Base-by-base conservation (phyloP, 2,888 invertebrate genomes). In the Merodon equestris region DNA sequence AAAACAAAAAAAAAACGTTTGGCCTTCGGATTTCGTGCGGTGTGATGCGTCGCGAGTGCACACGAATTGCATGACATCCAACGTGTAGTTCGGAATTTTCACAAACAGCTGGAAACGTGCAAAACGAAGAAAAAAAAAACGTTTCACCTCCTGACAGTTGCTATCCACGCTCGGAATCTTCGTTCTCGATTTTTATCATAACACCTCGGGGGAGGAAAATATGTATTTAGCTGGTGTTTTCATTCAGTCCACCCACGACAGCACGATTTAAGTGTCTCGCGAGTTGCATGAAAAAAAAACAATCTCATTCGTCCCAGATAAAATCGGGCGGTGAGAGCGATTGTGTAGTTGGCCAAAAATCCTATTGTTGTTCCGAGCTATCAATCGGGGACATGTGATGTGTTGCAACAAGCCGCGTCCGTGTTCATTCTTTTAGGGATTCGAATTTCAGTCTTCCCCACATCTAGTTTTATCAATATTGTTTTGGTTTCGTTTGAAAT, bases 61-160 rank as follows among this genome's bases (percentile, higher is more conserved):
- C 50, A 57, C 42, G 51, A 44, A 57, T 53, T 36, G 19, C 47
- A 77, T 73, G 77, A 61, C 51, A 63, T 19, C 17, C 14, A 44
- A n/a, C 18, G 42, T 42, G 58, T 18, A 27, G 12, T 42, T 17
- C 56, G 45, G 27, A 27, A 53, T 1, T 7, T 19, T 42, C 7
- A 12, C 15, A 47, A 77, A 77, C 76, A 77, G 73, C 77, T 77
- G 73, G 77, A 73, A 61, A 45, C 45, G 14, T 57, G 56, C 44
- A 40, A 9, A 48, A 58, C 19, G 44, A 34, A 44, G 36, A 1
- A 61, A 53, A 18, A 7, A 13, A 14, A n/a, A n/a, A 17, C 1
- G 13, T 44, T 9, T 27, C 45, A 34, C 19, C 0, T 27, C 48
- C 15, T 58, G 53, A 13, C 54, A 45, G 56, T 27, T 71, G 53